Percentiles rank a stretch among this genome's conserved stretches.
phyloP scores from a whole-genome alignment of 2,888 invertebrate species.

The Meteorus cinctellus region DNA sequence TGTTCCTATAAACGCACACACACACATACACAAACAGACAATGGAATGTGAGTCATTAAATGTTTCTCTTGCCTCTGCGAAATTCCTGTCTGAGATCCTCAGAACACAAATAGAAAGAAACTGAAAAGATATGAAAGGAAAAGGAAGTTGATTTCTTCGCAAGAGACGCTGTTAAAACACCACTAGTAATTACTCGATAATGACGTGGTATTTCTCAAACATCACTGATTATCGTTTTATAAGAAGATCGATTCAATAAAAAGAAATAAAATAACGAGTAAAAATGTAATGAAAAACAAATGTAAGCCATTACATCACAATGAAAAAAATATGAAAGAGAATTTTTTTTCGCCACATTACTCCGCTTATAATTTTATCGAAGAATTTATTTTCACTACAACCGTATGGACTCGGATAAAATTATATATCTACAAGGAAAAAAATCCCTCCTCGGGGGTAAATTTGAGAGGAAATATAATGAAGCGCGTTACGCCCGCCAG shows the following conservation, averaged over 20 bases:
- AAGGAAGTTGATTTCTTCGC: constrained; percentile 10
- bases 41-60: constrained; percentile 31
- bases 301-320: too few species aligned
- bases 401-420: neutral
- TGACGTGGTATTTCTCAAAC: constrained; percentile 2
- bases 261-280: neutral
- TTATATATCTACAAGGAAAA: neutral
- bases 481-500: constrained; percentile 49
- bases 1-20: neutral
- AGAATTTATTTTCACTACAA: neutral
- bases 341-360: too few species aligned
- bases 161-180: constrained; percentile 17
- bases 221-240: neutral
- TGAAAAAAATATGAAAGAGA: too few species aligned
- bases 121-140: neutral
- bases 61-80: neutral
- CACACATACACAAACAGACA: neutral
- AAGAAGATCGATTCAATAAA: neutral
- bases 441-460: constrained; percentile 30
- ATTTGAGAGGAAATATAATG: constrained; percentile 46
- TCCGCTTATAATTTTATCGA: neutral
- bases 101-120: neutral
- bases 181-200: constrained; percentile 1
- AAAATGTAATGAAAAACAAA: too few species aligned
- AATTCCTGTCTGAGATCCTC: constrained; percentile 5